A percentile compares a stretch with the other conserved stretches of the same genome.
phyloP scores from a whole-genome alignment of 2,888 invertebrate genomes.

The Drosophila imparisetae region DNA sequence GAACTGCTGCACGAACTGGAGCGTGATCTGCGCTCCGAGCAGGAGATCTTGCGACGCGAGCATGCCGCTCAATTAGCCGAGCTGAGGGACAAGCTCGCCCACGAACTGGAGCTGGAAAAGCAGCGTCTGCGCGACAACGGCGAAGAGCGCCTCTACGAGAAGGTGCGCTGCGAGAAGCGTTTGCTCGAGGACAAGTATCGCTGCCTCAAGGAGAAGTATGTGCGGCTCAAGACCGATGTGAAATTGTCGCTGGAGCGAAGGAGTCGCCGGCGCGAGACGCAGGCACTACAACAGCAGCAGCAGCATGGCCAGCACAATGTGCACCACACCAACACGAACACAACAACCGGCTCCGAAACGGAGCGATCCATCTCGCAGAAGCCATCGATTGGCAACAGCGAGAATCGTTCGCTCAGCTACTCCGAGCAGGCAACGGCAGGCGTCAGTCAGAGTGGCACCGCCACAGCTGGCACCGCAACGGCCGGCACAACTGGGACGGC shows the following conservation, averaged over 20 bases:
- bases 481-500: background rate
- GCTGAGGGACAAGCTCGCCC: conserved; percentile 87
- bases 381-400: conserved; percentile 86
- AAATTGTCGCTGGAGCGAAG: conserved; percentile 91
- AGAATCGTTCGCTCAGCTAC: conserved; percentile 81
- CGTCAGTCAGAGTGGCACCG: conserved; percentile 10
- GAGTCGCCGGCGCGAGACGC: conserved; percentile 88
- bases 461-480: conserved; percentile 5
- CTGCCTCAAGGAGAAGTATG: conserved; percentile 92
- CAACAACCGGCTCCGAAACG: conserved; percentile 91
- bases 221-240: conserved; percentile 91
- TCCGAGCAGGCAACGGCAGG: conserved; percentile 70
- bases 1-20: conserved; percentile 84
- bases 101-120: conserved; percentile 86
- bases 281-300: conserved; percentile 80
- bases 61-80: conserved; percentile 89
- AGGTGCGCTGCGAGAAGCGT: conserved; percentile 89
- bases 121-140: conserved; percentile 83
- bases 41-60: conserved; percentile 88
- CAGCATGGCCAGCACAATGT: conserved; percentile 65
- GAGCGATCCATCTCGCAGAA: conserved; percentile 91
- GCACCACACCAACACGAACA: conserved; percentile 86
- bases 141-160: conserved; percentile 87
- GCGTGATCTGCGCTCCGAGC: conserved; percentile 86
- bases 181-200: conserved; percentile 91